Evolutionary conservation across 1,140 invertebrate genomes (phyloP).

Genomic region (Papilio dardanus): DNA sequence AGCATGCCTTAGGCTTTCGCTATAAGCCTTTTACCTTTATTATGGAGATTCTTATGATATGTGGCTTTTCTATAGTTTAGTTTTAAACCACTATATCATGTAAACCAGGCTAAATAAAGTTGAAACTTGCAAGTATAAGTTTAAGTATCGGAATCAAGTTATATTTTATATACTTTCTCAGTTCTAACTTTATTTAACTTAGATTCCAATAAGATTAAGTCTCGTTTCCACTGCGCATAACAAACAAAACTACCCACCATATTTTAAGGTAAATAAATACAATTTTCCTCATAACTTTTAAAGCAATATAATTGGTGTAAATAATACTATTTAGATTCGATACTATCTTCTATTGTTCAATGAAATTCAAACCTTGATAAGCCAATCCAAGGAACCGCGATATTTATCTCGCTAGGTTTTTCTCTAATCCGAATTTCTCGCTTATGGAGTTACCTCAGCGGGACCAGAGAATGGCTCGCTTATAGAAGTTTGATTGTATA

Average conservation of each 20-base stretch:
- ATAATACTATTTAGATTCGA: neutral
- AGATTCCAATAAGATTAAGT: constrained; percentile 37
- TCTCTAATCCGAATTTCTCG: too few relatives aligned
- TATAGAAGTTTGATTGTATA: too few relatives aligned
- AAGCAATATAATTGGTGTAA: neutral
- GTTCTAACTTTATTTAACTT: constrained; percentile 17
- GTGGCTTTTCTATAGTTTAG: constrained; percentile 29
- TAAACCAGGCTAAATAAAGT: neutral
- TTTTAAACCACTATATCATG: constrained; percentile 8
- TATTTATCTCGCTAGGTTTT: too few relatives aligned
- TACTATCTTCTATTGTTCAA: too few relatives aligned
- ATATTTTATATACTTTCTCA: neutral
- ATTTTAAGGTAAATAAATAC: neutral
- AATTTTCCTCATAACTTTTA: neutral
- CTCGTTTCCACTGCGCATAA: constrained; percentile 9
- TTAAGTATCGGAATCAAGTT: neutral
- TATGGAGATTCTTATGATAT: constrained; percentile 57
- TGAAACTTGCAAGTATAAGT: neutral
- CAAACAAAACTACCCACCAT: neutral
- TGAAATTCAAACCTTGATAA: too few relatives aligned
- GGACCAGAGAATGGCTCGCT: too few relatives aligned
- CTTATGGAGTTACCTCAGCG: too few relatives aligned
- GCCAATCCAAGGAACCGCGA: too few relatives aligned
- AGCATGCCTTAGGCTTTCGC: constrained; percentile 50
- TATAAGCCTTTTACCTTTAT: constrained; percentile 35